Evolutionary conservation across 2,888 invertebrate genomes (phyloP).

Genomic region (Athalia circularis): DNA sequence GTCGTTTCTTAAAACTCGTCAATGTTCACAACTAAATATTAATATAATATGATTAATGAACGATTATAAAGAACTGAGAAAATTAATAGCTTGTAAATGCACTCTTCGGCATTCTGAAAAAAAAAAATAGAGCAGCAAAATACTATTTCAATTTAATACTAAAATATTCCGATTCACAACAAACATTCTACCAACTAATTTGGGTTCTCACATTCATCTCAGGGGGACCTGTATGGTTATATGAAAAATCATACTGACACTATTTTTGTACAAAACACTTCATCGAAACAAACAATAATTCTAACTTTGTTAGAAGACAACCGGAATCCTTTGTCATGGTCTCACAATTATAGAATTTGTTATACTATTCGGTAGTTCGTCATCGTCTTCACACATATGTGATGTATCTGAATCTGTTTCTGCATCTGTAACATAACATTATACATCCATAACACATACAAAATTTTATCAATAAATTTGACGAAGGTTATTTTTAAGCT

Average conservation of each 20-base stretch:
- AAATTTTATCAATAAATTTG: too few relatives aligned
- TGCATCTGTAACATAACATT: conserved; percentile 61
- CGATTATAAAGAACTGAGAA: conserved; percentile 14
- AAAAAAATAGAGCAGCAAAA: background rate
- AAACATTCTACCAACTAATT: background rate
- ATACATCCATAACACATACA: too few relatives aligned
- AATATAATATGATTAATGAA: background rate
- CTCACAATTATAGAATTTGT: conserved; percentile 18
- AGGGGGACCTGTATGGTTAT: background rate
- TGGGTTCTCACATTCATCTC: background rate
- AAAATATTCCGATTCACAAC: conserved; percentile 7
- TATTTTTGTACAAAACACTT: conserved; percentile 5
- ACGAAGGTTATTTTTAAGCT: too few relatives aligned
- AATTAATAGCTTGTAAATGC: conserved; percentile 21
- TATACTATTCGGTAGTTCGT: conserved; percentile 51
- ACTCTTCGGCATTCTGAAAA: background rate
- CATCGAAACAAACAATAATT: conserved; percentile 2
- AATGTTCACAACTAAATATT: conserved; percentile 3
- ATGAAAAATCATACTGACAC: conserved; percentile 1
- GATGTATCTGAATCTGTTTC: conserved; percentile 60
- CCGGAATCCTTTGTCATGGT: conserved; percentile 18
- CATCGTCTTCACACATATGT: conserved; percentile 61
- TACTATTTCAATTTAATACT: conserved; percentile 22
- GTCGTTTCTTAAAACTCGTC: background rate
- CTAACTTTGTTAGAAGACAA: conserved; percentile 14